Evolutionary conservation across 2,888 invertebrate genomes (phyloP), one percentile per base, ranked within the genome.

Genomic region (Euplagia quadripunctaria): DNA sequence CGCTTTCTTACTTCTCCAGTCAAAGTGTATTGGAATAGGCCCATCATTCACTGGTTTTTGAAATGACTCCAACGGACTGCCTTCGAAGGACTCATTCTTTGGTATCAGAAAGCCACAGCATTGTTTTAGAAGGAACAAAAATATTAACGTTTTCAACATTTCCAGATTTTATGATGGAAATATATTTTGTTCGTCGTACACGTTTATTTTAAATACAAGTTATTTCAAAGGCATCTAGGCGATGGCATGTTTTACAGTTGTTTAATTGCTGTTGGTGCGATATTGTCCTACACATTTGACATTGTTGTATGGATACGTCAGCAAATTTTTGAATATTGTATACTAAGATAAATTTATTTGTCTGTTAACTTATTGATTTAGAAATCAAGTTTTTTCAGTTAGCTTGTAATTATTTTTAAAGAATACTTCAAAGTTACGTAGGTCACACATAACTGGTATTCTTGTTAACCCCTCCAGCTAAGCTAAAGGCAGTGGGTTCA

Each of bases 1-100:
- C 72, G 73, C 73, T 0, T 72, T n/a, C 65, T 0, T 51, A 0
- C 77, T 52, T 51, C 92, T 86, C 92, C 93, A 93, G 76, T 93
- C 92, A 69, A 78, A 89, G 14, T 77, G 77, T 0, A 63, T 41
- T 0, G 91, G 88, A 0, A 61, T 1, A 0, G 20, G 7, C 4
- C 76, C 78, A 12, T 6, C 1, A 71, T 87, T 80, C 5, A 78
- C 4, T 12, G 20, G 20, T 8, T 65, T 16, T n/a, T 20, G 70
- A 14, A 1, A 0, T 52, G 51, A 9, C 55, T 1, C 20, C 6
- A 31, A 11, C 11, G 42, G 16, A n/a, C 4, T 51, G 5, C 0
- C 11, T 42, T 17, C 41, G 2, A 31, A 4, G 6, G 49, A 20
- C 7, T 31, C n/a, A 63, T 64, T 42, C 0, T 16, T 49, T 16